Evolutionary conservation across 2,113 vertebrate species (phyloP), one percentile per base, ranked within the genome.

Genomic region (Forbesichthys papilliferus): DNA sequence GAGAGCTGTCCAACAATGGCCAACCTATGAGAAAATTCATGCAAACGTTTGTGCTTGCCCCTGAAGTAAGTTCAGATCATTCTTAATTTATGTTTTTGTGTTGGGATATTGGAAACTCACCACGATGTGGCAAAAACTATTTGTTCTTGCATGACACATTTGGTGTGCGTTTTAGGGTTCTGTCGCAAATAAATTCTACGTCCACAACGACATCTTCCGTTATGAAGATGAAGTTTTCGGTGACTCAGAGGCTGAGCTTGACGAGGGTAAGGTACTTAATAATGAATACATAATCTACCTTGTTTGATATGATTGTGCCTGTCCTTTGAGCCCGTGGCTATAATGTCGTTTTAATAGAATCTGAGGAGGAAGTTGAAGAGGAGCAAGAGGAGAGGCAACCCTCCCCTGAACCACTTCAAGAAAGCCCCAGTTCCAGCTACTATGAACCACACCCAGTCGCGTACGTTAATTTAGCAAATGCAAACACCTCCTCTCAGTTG

Each of bases 201-300:
- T 99, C 82, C 98, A 99, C 87, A 99, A 99, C 68, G 98, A 99
- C 88, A 98, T 99, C 88, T 99, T 99, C 89, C 95, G 98, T 70
- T 99, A 99, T 0, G 96, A 99, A 87, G 98, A 99, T 86, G 98
- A 99, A 87, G 96, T 99, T 7, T 99, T 99, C 87, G 95, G 95
- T 74, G 98, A 99, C 86, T 99, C 98, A 5, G 98, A 99, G 90
- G 96, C 95, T 71, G 97, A 99, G 80, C 93, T 99, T 68, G 96
- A 96, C 85, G 97, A 98, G 92, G 96, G 96, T 96, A 78, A 90
- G 89, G 33, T 42, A 3, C 49, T 60, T 9, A 3, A 62, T 69
- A 27, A 33, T 0, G n/a, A 2, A 46, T 48, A 42, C 0, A 16
- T 0, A 16, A 42, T 42, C 4, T 1, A 27, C 27, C 27, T 7